Conservation (phyloP, 2,888 invertebrate species). For the Eupithecia insigniata region DNA sequence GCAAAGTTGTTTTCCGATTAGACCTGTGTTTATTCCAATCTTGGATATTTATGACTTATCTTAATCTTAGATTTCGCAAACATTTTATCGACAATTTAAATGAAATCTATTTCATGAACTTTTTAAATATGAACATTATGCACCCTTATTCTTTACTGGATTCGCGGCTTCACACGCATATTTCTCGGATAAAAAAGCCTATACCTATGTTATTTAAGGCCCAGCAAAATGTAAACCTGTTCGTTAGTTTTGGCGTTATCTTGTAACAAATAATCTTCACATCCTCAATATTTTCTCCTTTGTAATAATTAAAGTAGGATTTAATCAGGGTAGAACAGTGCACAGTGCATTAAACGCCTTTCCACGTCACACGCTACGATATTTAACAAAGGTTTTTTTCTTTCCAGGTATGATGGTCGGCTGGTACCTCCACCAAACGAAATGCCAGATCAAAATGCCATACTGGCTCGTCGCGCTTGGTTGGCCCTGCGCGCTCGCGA, state of each 20-base stretch:
- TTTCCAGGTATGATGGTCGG: slow-evolving; percentile 87
- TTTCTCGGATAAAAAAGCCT: neutral
- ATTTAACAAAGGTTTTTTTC: neutral
- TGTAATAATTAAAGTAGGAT: neutral
- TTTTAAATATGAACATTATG: no score
- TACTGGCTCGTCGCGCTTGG: slow-evolving; percentile 82
- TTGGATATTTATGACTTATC: neutral
- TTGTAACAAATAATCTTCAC: neutral
- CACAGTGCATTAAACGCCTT: neutral
- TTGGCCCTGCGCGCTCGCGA: slow-evolving; percentile 85
- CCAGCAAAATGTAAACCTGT: neutral
- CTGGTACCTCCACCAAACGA: slow-evolving; percentile 88
- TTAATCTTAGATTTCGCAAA: neutral
- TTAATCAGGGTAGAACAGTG: neutral
- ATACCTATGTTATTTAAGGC: neutral
- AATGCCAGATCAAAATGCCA: slow-evolving; percentile 86
- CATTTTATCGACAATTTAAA: neutral
- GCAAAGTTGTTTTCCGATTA: slow-evolving; percentile 18
- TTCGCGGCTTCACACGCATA: neutral
- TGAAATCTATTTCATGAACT: no score
- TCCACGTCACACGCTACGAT: neutral
- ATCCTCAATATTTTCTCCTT: neutral
- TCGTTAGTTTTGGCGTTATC: no score
- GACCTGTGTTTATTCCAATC: neutral
- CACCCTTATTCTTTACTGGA: neutral